Evolutionary conservation across 1,140 invertebrate species (phyloP).

Genomic region (Heliothis subflexa): DNA sequence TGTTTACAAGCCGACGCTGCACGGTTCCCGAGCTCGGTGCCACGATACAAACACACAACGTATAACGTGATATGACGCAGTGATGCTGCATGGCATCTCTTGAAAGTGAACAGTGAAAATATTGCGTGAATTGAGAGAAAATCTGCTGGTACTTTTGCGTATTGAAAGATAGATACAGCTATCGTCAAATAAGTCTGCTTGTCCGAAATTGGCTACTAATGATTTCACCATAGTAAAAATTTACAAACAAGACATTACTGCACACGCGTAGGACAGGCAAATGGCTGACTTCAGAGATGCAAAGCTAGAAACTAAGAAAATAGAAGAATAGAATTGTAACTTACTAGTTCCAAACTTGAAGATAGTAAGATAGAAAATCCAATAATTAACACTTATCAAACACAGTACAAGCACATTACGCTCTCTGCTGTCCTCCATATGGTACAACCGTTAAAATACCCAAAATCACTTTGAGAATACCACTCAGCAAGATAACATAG

Average conservation of each 20-base stretch:
- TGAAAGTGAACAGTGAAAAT: background rate
- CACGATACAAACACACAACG: slow-evolving; percentile 25
- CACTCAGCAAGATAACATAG: slow-evolving; percentile 4
- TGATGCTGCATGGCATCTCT: background rate
- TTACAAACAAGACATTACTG: too few species aligned
- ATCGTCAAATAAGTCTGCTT: too few species aligned
- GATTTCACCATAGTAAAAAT: too few species aligned
- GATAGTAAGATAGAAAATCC: background rate
- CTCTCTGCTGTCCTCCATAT: background rate
- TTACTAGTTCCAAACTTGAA: too few species aligned
- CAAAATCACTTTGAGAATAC: slow-evolving; percentile 11
- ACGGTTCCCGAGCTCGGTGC: slow-evolving; percentile 21
- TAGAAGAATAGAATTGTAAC: too few species aligned
- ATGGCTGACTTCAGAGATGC: too few species aligned
- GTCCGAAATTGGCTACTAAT: too few species aligned
- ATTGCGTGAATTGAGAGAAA: background rate
- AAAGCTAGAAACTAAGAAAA: too few species aligned
- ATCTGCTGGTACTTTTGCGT: too few species aligned
- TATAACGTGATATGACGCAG: slow-evolving; percentile 18
- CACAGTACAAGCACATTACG: background rate
- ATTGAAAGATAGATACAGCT: too few species aligned
- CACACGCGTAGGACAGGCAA: too few species aligned
- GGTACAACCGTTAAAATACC: slow-evolving; percentile 13
- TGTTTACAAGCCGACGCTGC: slow-evolving; percentile 46
- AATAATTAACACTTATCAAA: background rate